phyloP scores from a whole-genome alignment of 2,888 invertebrate species.

The Andrena camellia region DNA sequence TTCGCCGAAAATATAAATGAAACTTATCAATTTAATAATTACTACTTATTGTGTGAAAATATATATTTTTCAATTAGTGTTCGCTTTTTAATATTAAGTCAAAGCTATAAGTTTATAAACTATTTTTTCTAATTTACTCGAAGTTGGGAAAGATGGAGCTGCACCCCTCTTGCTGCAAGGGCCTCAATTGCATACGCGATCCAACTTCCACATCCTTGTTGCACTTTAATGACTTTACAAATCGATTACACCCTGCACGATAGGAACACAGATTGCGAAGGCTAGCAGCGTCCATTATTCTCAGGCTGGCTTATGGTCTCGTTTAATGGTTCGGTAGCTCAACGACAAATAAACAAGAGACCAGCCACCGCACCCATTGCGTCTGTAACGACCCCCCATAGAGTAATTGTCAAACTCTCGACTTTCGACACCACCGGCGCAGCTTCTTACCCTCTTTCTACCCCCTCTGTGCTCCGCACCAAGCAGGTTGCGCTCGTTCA shows the following conservation, averaged over 20 bases:
- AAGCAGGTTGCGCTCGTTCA: conserved; percentile 70
- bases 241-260: neutral
- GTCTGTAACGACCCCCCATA: conserved; percentile 67
- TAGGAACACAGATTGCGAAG: neutral
- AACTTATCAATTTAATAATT: too few species aligned
- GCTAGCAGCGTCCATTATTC: neutral
- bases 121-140: too few species aligned
- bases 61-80: too few species aligned
- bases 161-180: too few species aligned
- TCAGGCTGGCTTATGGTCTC: conserved; percentile 17
- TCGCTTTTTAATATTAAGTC: too few species aligned
- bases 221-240: neutral
- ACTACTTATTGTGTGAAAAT: too few species aligned
- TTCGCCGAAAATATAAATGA: too few species aligned
- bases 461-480: conserved; percentile 13
- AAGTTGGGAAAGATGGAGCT: too few species aligned
- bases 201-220: too few species aligned
- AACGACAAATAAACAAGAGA: conserved; percentile 70
- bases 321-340: conserved; percentile 63
- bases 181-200: too few species aligned
- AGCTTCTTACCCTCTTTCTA: conserved; percentile 30
- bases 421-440: conserved; percentile 25
- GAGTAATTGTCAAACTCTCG: conserved; percentile 61
- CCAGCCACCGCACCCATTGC: conserved; percentile 47
- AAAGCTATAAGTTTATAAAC: too few species aligned